A percentile compares a stretch with the other conserved stretches of the same genome.
These are phyloP conservation scores for Coranthus polyacanthus DNA, from an alignment of 2,797 vertebrate genomes.

Conservation along the genomic window DNA sequence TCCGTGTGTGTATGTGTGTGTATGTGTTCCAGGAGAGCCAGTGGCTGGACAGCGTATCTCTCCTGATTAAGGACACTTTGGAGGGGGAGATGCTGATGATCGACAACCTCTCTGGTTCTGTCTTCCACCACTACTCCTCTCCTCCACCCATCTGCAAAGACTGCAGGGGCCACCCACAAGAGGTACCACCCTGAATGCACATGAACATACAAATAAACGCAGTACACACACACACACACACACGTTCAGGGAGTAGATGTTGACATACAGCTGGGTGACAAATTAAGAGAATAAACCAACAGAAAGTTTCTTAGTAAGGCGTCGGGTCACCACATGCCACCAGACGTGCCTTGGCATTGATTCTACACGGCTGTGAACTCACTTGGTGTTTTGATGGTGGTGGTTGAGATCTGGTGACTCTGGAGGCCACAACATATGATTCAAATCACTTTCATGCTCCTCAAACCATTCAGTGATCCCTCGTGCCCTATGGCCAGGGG, in stretches of 20 bases:
- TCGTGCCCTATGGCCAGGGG: too few species aligned
- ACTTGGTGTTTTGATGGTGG: too few species aligned
- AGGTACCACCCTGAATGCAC: slow-evolving; percentile 85
- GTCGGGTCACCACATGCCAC: too few species aligned
- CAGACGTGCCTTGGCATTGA: too few species aligned
- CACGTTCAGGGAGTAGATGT: neutral
- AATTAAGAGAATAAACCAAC: too few species aligned
- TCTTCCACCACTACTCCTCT: slow-evolving; percentile 99
- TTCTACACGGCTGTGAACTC: too few species aligned
- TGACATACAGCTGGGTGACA: too few species aligned
- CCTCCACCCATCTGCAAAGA: slow-evolving; percentile 90
- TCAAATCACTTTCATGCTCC: too few species aligned
- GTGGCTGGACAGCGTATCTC: slow-evolving; percentile 99
- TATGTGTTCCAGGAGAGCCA: slow-evolving; percentile 95
- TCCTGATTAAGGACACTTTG: slow-evolving; percentile 99
- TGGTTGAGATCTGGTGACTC: too few species aligned
- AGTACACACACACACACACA: slow-evolving; percentile 3
- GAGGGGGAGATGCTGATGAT: slow-evolving; percentile 99
- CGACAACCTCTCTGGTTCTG: slow-evolving; percentile 98
- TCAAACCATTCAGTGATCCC: too few species aligned
- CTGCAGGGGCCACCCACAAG: slow-evolving; percentile 93
- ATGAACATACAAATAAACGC: slow-evolving; percentile 14
- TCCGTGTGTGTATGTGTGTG: slow-evolving; percentile 48
- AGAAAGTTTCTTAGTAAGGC: too few species aligned
- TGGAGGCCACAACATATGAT: too few species aligned